phyloP scores from a whole-genome alignment of 2,888 invertebrate species.

The Melanotus villosus region DNA sequence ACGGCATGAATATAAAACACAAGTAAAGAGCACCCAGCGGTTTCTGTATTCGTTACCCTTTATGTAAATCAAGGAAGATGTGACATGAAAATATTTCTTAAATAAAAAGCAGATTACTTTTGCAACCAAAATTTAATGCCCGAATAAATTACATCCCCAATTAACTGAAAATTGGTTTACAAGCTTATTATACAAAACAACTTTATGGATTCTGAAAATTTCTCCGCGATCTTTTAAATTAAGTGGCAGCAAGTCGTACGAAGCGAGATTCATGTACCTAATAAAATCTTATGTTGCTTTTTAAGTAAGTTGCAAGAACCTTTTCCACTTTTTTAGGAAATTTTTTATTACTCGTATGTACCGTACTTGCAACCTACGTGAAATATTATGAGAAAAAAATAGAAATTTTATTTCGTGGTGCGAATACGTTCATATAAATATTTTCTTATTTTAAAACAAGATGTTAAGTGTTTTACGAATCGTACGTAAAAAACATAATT shows the following conservation, averaged over 20 bases:
- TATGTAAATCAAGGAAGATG: no score
- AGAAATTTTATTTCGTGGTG: no score
- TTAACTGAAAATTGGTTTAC: neutral
- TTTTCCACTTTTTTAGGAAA: no score
- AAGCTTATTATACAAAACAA: neutral
- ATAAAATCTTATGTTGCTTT: neutral
- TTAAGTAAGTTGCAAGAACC: no score
- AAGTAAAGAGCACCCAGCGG: no score
- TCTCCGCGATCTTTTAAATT: neutral
- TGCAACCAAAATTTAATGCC: neutral
- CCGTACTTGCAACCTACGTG: no score
- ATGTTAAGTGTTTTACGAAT: neutral
- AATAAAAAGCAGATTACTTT: no score
- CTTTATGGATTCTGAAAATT: slow-evolving; percentile 1
- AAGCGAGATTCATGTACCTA: neutral
- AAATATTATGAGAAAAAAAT: no score
- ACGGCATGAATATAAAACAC: no score
- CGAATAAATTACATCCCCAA: neutral
- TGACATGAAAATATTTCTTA: no score
- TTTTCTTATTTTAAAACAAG: slow-evolving; percentile 13
- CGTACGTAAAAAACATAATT: slow-evolving; percentile 26
- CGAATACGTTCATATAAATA: slow-evolving; percentile 16
- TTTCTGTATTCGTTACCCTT: no score
- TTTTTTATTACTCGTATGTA: no score
- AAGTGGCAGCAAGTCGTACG: neutral